Percentiles rank a stretch among this genome's conserved stretches.
Evolutionary conservation across 2,113 vertebrate species (phyloP).

Genomic region (Dromas ardeola): DNA sequence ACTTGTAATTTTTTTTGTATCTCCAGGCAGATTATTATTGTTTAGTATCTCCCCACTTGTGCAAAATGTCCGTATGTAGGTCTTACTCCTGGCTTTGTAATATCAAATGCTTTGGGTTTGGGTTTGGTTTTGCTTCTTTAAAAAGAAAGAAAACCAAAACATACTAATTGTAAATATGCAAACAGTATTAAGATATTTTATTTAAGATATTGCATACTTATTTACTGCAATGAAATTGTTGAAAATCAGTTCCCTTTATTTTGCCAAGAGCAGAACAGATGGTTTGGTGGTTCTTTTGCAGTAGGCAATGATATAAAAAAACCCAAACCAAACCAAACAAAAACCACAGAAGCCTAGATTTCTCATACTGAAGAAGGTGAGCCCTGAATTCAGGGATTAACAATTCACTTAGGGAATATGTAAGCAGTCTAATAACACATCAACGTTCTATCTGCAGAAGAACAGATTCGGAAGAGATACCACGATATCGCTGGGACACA

Average conservation of each 20-base stretch:
- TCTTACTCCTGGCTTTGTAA: background rate
- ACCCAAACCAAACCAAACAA: background rate
- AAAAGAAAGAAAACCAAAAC: background rate
- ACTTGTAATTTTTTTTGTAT: background rate
- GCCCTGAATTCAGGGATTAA: background rate
- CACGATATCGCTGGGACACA: background rate
- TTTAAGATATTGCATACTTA: background rate
- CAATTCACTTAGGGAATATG: background rate
- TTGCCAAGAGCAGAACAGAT: background rate
- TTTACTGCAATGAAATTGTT: background rate
- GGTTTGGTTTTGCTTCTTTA: background rate
- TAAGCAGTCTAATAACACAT: background rate
- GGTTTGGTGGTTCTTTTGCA: background rate
- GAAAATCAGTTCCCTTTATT: background rate
- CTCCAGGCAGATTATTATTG: background rate
- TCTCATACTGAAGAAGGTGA: background rate
- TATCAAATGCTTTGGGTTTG: background rate
- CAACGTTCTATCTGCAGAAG: background rate
- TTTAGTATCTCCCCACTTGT: background rate
- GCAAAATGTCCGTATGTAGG: background rate
- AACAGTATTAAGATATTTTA: background rate
- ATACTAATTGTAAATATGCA: background rate
- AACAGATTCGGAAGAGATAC: background rate
- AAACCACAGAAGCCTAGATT: fast-evolving
- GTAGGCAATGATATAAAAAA: background rate